Evolutionary conservation across 2,797 vertebrate species (phyloP), one percentile per base, ranked within the genome.

Genomic region (Thaleichthys pacificus): DNA sequence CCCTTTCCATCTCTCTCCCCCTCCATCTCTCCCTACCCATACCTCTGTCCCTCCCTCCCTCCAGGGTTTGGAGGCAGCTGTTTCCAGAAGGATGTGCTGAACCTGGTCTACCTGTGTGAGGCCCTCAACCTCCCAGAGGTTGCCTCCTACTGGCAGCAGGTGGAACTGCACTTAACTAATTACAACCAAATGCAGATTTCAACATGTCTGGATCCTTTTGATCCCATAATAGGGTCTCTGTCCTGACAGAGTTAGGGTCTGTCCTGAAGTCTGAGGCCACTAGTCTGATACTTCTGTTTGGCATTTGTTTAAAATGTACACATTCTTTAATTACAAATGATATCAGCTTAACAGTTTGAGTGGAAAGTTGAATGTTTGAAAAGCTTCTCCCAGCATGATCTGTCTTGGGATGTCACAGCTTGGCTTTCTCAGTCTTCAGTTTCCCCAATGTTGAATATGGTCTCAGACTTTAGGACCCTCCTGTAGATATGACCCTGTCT

Each of bases 91-190:
- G 97, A 99, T 73, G 97, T 98, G 68, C 90, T 99, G 81, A 99
- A 99, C 84, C 90, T 99, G 85, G 98, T 99, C 47, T 99, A 99
- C 86, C 93, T 99, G 67, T 99, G 97, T 70, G 98, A 99, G 85
- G 96, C 95, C 68, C 92, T 99, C 82, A 99, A 98, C 85, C 91
- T 99, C 64, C 96, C 96, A 1, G 98, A 99, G 83, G 97, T 99
- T 7, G 97, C 97, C 66, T 95, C 94, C 68, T 99, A 99, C 77
- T 99, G 98, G 98, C 97, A 99, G 79, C 98, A 99, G 97, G 98
- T 98, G 89, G 70, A 80, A 77, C 42, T 22, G 21, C 28, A 35
- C 3, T 79, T 69, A 80, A 78, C 42, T n/a, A 21, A 35, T 3
- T 11, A 6, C 22, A 30, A 9, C 35, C 6, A 38, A 11, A 38